A percentile compares a stretch with the other conserved stretches of the same genome.
These are phyloP conservation scores for Dipodomys spectabilis DNA, from an alignment of 2,113 vertebrate genomes.

Conservation along the genomic window DNA sequence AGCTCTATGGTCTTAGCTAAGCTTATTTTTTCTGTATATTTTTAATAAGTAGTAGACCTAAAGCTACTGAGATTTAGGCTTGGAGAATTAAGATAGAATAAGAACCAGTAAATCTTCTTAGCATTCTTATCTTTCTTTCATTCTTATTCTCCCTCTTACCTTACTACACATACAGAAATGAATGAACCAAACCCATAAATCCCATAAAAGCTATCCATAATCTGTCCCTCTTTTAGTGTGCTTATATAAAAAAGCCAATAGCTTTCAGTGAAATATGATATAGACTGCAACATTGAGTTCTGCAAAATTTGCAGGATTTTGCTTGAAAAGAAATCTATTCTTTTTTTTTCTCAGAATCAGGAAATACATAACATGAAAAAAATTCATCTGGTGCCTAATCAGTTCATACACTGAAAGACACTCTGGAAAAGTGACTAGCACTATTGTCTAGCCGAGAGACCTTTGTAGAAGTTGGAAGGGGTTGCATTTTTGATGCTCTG, in stretches of 20 bases:
- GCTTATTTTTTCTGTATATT: neutral
- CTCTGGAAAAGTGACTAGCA: neutral
- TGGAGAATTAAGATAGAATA: conserved; percentile 60
- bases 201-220: conserved; percentile 69
- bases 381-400: neutral
- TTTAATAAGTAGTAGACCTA: neutral
- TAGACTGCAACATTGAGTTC: neutral
- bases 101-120: conserved; percentile 65
- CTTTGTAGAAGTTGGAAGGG: neutral
- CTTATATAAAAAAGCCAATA: conserved; percentile 54
- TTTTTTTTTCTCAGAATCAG: conserved; percentile 30
- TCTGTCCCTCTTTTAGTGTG: conserved; percentile 68
- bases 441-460: neutral
- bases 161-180: conserved; percentile 53
- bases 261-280: conserved; percentile 61
- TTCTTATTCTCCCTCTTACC: conserved; percentile 31
- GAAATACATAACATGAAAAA: neutral
- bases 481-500: neutral
- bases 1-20: neutral
- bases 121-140: conserved; percentile 36
- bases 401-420: neutral
- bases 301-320: conserved; percentile 53
- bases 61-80: conserved; percentile 52
- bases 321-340: conserved; percentile 2
- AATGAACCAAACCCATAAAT: conserved; percentile 68